Evolutionary conservation across 2,797 vertebrate genomes (phyloP), one percentile per base, ranked within the genome.

Genomic region (Poecilia gillii): DNA sequence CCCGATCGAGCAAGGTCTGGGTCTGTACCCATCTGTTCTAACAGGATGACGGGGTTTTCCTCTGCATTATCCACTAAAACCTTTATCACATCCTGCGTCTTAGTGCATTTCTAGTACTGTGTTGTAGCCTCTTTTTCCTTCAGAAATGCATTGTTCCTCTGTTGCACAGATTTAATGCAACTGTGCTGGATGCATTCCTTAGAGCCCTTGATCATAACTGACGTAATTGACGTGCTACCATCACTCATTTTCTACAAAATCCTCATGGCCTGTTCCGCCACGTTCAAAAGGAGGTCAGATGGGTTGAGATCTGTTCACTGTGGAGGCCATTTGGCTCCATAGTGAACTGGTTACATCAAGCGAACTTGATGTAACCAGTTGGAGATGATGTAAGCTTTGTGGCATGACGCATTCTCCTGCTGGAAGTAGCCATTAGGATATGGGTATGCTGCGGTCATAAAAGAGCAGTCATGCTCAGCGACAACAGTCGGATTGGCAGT

Each of bases 11-110:
- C 84, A 77, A 49, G 75, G 39, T 76, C 71, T 51, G 3, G 1
- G 16, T n/a, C 79, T 73, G 85, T 90, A 85, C 86, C 81, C 53
- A 72, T 66, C 83, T 75, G 81, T 77, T 45, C 89, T 9, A 46
- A 71, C 79, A 45, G 43, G 85, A 86, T 87, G 80, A 87, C 85
- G 78, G 76, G n/a, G 77, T 73, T 89, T 84, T 70, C 76, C 75
- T 89, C 81, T 55, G 73, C 68, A 85, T 87, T 75, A 92, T 85
- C 84, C 79, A 79, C 85, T 87, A 16, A 88, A 80, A 81, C 79
- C 81, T 87, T 86, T 79, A 62, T 12, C 46, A 71, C 79, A 79
- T 85, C 70, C 49, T 72, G 55, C 47, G 25, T 77, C 13, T 72
- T 39, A 53, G 39, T 74, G 2, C 6, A 23, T 28, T n/a, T 11